A percentile compares a stretch with the other conserved stretches of the same genome.
These are phyloP conservation scores for Himalopsyche anomala DNA, from an alignment of 2,888 invertebrate genomes.

Conservation along the genomic window DNA sequence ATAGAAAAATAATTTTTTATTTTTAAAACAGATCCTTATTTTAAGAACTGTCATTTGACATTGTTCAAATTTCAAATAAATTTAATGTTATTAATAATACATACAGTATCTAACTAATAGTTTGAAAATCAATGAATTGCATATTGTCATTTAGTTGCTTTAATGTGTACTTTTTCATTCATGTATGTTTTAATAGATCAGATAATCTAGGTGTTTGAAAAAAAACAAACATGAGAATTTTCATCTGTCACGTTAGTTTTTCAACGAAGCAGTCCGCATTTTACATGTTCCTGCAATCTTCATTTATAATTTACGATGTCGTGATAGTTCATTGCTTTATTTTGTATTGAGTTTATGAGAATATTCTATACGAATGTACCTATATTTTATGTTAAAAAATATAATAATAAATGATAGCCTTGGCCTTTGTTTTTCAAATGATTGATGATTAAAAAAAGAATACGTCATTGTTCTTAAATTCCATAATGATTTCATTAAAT, in stretches of 20 bases:
- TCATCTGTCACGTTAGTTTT: neutral
- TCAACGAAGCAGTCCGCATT: neutral
- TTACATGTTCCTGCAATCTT: neutral
- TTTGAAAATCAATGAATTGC: neutral
- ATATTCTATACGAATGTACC: neutral
- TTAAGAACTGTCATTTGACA: no score
- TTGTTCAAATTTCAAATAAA: no score
- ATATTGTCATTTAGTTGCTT: neutral
- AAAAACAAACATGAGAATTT: neutral
- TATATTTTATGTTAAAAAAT: neutral
- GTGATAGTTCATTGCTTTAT: neutral
- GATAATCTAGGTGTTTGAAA: neutral
- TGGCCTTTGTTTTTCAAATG: slow-evolving; percentile 32
- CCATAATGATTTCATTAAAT: neutral
- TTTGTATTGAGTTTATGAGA: neutral
- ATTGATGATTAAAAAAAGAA: neutral
- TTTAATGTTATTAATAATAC: no score
- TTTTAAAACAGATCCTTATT: no score
- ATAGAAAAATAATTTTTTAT: no score
- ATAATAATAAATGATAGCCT: neutral
- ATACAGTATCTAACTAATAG: no score
- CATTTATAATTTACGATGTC: neutral
- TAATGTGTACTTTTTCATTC: neutral
- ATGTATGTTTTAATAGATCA: neutral
- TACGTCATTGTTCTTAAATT: neutral